A percentile compares a stretch with the other conserved stretches of the same genome.
phyloP scores from a whole-genome alignment of 2,113 vertebrate genomes.

The Ia io region DNA sequence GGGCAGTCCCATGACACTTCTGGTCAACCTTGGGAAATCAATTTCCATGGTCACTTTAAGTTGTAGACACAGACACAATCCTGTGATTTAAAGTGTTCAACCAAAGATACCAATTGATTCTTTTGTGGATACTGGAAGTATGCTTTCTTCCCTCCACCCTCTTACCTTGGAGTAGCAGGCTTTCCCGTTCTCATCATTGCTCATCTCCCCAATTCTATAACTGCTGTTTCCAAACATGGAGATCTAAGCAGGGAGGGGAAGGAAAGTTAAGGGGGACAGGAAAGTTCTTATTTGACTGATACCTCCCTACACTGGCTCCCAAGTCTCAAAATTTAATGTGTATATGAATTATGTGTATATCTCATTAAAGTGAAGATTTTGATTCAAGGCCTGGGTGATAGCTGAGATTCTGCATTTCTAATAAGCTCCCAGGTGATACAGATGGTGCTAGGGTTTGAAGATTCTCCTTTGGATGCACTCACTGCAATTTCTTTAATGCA shows the following conservation, averaged over 20 bases:
- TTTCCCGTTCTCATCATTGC: background rate
- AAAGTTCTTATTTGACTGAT: background rate
- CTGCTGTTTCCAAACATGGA: background rate
- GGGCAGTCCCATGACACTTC: too few relatives aligned
- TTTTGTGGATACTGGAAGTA: background rate
- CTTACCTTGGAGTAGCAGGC: background rate
- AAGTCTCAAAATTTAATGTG: background rate
- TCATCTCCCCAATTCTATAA: background rate
- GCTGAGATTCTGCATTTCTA: background rate
- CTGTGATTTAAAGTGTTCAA: background rate
- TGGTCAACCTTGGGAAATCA: background rate
- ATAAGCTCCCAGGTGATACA: background rate
- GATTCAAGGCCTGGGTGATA: background rate
- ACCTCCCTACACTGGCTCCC: background rate
- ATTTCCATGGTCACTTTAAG: background rate
- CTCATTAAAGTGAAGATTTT: background rate
- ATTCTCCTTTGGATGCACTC: background rate
- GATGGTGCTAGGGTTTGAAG: background rate
- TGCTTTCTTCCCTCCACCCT: background rate
- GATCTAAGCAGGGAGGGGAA: background rate
- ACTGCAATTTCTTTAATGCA: background rate
- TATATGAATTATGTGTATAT: background rate
- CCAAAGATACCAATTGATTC: background rate
- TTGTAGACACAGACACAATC: background rate
- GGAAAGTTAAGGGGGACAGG: background rate